Conservation (phyloP, 2,113 vertebrate species). For the Mohoua ochrocephala region DNA sequence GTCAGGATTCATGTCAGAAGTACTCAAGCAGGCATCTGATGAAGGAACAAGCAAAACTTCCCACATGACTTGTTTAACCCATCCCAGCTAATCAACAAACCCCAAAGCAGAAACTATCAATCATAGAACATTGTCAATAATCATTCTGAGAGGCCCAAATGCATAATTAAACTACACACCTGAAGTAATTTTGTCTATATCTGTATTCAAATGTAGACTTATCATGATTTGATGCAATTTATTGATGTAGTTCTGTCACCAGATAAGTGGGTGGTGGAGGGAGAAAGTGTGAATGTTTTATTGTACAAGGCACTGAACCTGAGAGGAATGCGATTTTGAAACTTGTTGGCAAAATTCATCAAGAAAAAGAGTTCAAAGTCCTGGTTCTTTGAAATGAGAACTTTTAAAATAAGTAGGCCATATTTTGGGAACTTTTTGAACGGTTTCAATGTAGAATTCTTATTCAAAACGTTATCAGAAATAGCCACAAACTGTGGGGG, state of each 20-base stretch:
- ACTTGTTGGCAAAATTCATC: background rate
- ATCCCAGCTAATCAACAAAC: background rate
- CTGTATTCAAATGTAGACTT: background rate
- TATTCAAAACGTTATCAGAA: background rate
- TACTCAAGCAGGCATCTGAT: background rate
- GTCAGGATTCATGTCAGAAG: background rate
- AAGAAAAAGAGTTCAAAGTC: background rate
- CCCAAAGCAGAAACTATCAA: background rate
- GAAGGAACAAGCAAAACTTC: background rate
- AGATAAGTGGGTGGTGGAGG: background rate
- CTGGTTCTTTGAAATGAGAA: background rate
- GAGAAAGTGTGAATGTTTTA: background rate
- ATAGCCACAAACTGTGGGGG: background rate
- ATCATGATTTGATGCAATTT: background rate
- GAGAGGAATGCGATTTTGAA: background rate
- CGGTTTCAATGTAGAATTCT: background rate
- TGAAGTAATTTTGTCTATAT: background rate
- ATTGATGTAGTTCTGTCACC: background rate
- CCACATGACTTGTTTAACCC: background rate
- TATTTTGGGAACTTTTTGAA: fast-evolving
- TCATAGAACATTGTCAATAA: background rate
- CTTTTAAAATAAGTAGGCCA: fast-evolving
- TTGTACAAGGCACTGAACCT: background rate
- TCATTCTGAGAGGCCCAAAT: background rate
- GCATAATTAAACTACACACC: background rate